Conservation (phyloP, 2,113 vertebrate genomes). For the Psilopogon haemacephalus region DNA sequence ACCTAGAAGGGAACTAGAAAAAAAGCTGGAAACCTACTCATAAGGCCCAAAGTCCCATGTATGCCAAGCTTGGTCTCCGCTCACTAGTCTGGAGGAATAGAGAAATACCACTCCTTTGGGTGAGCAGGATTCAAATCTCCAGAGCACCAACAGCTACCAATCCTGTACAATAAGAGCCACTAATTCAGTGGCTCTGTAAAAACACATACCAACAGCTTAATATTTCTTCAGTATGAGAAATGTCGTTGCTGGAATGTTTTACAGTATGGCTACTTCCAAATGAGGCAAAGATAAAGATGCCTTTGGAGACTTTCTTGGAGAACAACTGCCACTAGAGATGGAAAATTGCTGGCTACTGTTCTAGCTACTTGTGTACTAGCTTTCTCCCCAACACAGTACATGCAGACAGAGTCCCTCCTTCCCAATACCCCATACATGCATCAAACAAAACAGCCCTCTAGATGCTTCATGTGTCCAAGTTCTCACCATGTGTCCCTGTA, state of each 20-base stretch:
- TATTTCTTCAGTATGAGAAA: background rate
- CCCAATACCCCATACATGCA: background rate
- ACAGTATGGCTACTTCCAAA: background rate
- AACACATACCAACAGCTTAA: background rate
- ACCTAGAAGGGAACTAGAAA: background rate
- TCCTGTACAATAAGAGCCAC: rapidly evolving
- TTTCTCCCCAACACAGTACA: background rate
- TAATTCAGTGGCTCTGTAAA: background rate
- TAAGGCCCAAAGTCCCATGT: background rate
- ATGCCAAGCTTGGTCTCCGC: background rate
- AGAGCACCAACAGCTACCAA: background rate
- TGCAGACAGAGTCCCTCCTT: background rate
- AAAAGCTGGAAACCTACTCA: background rate
- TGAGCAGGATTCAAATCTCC: background rate
- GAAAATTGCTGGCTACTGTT: background rate
- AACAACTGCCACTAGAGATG: background rate
- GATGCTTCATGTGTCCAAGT: background rate
- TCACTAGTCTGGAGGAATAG: background rate
- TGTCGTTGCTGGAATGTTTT: background rate
- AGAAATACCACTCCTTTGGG: background rate
- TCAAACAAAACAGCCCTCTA: background rate
- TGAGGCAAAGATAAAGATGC: background rate
- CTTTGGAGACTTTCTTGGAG: background rate
- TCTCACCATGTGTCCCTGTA: background rate
- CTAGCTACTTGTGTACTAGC: background rate